Evolutionary conservation across 2,888 invertebrate species (phyloP).

Genomic region (Germaria angustata): DNA sequence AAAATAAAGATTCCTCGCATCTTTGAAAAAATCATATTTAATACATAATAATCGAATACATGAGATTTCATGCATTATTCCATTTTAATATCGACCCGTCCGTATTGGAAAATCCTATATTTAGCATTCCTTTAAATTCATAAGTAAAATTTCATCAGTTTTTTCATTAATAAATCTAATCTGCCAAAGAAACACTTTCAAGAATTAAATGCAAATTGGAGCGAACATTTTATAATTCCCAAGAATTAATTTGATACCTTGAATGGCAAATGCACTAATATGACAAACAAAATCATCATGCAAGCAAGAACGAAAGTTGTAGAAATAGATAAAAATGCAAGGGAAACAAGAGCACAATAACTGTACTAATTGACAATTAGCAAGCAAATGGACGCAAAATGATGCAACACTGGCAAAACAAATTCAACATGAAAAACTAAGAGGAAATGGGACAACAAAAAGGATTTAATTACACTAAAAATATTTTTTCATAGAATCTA

Average conservation of each 20-base stretch:
- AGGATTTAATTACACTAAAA: conserved; percentile 12
- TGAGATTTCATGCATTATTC: too few relatives aligned
- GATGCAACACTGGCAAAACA: not conserved
- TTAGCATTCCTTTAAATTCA: too few relatives aligned
- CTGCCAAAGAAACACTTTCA: conserved; percentile 15
- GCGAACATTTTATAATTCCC: conserved; percentile 48
- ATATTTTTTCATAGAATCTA: not conserved
- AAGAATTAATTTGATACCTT: conserved; percentile 67
- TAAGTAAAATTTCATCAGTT: not conserved
- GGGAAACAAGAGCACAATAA: not conserved
- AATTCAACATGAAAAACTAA: not conserved
- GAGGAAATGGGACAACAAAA: not conserved
- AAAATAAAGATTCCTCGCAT: too few relatives aligned
- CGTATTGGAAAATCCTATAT: too few relatives aligned
- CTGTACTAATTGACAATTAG: conserved; percentile 45
- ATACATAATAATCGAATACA: too few relatives aligned
- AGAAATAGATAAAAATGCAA: conserved; percentile 34
- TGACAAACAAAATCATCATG: conserved; percentile 30
- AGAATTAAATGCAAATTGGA: conserved; percentile 47
- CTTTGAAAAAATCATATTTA: too few relatives aligned
- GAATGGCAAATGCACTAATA: conserved; percentile 64
- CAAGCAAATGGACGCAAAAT: conserved; percentile 8
- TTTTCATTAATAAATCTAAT: conserved; percentile 21
- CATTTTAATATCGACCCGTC: too few relatives aligned
- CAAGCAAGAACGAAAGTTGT: conserved; percentile 24